Conservation (phyloP, 2,888 invertebrate genomes). For the Sphaerophoria taeniata region DNA sequence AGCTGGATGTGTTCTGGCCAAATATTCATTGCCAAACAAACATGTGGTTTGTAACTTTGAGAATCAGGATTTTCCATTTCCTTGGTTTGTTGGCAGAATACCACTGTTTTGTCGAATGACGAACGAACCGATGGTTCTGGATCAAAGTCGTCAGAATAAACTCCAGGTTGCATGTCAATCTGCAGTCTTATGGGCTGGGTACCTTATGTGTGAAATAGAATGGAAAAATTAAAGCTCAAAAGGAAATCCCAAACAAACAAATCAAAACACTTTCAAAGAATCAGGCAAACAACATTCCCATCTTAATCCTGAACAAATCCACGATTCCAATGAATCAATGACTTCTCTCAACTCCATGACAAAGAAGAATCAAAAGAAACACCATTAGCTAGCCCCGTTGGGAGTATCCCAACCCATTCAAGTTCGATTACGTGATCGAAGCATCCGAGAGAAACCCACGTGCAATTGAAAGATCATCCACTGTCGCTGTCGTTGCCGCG, state of each 20-base stretch:
- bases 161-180: constrained; percentile 30
- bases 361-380: constrained; percentile 54
- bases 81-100: constrained; percentile 77
- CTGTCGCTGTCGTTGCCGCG: constrained; percentile 29
- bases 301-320: constrained; percentile 34
- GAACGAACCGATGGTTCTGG: constrained; percentile 20
- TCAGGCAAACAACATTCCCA: background rate
- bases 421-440: constrained; percentile 52
- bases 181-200: background rate
- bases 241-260: background rate
- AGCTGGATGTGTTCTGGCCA: constrained; percentile 77
- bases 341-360: constrained; percentile 35
- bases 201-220: background rate
- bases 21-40: constrained; percentile 77
- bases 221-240: background rate
- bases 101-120: constrained; percentile 6
- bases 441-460: constrained; percentile 62
- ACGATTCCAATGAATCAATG: constrained; percentile 32
- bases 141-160: constrained; percentile 30
- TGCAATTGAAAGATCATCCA: constrained; percentile 70
- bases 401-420: constrained; percentile 51
- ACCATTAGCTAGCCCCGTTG: constrained; percentile 50
- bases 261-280: background rate
- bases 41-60: constrained; percentile 77
- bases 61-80: constrained; percentile 78